Percentiles rank a stretch among this genome's conserved stretches.
Conservation (phyloP, 2,113 vertebrate genomes). For the Trogon surrucura region DNA sequence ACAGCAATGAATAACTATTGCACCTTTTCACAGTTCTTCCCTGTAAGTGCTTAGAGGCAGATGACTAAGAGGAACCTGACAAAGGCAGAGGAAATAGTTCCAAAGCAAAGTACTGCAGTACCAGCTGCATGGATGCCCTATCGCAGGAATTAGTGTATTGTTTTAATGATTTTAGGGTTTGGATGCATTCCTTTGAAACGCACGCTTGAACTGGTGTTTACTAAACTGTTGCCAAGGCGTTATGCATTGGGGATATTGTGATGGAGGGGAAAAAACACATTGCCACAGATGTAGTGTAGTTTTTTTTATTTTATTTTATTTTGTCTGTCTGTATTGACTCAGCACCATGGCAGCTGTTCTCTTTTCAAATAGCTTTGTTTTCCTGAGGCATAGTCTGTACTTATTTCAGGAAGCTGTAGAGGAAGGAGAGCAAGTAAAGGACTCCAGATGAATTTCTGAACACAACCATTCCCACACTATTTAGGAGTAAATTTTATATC, state of each 20-base stretch:
- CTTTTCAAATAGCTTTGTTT: slow-evolving; percentile 72
- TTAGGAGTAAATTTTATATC: slow-evolving; percentile 33
- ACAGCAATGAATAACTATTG: background rate
- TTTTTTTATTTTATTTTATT: slow-evolving; percentile 58
- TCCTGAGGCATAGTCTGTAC: slow-evolving; percentile 56
- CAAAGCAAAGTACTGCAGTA: background rate
- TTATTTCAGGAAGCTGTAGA: slow-evolving; percentile 58
- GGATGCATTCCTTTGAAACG: slow-evolving; percentile 49
- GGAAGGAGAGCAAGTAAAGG: slow-evolving; percentile 43
- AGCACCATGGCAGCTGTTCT: slow-evolving; percentile 68
- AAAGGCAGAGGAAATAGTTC: background rate
- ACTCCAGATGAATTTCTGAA: slow-evolving; percentile 54
- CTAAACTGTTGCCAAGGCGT: background rate
- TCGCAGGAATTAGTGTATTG: slow-evolving; percentile 22
- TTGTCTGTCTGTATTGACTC: slow-evolving; percentile 68
- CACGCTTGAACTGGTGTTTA: background rate
- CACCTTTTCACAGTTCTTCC: background rate
- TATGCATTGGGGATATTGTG: slow-evolving; percentile 16
- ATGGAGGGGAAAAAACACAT: slow-evolving; percentile 3
- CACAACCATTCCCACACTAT: background rate
- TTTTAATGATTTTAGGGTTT: slow-evolving; percentile 15
- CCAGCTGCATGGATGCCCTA: background rate
- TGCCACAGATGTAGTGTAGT: slow-evolving; percentile 55
- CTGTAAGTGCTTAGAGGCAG: background rate
- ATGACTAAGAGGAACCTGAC: background rate